Conservation (phyloP, 2,797 vertebrate species). For the Falco columbarius region DNA sequence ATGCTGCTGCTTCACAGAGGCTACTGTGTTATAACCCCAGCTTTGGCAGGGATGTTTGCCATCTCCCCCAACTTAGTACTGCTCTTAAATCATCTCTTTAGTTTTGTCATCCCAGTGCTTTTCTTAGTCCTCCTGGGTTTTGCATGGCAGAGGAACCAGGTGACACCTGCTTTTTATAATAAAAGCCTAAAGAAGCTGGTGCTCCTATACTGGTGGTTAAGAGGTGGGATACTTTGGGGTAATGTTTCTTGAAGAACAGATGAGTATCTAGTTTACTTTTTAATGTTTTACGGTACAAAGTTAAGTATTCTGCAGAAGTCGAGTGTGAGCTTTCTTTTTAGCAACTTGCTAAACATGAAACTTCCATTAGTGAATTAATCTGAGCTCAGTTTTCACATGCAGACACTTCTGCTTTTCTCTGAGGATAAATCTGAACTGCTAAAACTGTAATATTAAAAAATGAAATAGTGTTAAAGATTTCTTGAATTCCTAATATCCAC, state of each 20-base stretch:
- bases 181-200: neutral
- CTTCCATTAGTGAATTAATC: neutral
- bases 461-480: neutral
- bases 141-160: neutral
- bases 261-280: neutral
- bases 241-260: neutral
- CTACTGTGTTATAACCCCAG: accelerated
- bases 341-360: neutral
- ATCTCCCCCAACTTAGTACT: neutral
- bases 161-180: neutral
- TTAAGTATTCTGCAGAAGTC: neutral
- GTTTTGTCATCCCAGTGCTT: neutral
- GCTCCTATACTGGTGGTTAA: neutral
- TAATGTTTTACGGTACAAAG: neutral
- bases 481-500: neutral
- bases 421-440: neutral
- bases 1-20: neutral
- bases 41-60: neutral
- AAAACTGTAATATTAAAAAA: neutral
- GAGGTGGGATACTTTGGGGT: neutral
- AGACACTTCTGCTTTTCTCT: neutral
- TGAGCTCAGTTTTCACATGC: neutral
- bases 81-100: neutral
- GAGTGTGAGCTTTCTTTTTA: neutral
- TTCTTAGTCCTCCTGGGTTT: neutral